phyloP scores from a whole-genome alignment of 2,888 invertebrate genomes.

The Pegoplata infirma region DNA sequence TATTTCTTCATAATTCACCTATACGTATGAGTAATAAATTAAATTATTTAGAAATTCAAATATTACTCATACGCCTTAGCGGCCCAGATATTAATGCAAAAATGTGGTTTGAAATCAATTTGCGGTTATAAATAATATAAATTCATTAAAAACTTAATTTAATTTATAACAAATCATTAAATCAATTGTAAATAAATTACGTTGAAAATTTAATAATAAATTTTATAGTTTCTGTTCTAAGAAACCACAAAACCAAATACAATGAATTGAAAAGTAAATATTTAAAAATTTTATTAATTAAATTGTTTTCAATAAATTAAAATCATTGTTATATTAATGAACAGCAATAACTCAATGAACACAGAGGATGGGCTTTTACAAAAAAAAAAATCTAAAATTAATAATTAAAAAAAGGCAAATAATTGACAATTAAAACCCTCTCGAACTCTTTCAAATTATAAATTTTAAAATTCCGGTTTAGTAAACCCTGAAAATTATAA shows the following conservation, averaged over 20 bases:
- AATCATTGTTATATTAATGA: no score
- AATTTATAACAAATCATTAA: not conserved
- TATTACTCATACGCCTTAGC: slow-evolving; percentile 24
- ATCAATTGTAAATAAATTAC: slow-evolving; percentile 10
- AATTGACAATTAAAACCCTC: no score
- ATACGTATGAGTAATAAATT: slow-evolving; percentile 19
- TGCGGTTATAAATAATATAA: slow-evolving; percentile 11
- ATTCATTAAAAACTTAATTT: slow-evolving; percentile 5
- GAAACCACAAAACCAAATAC: not conserved
- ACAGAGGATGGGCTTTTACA: no score
- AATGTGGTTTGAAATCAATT: not conserved
- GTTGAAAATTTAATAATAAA: not conserved
- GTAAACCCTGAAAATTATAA: no score
- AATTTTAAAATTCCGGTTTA: no score
- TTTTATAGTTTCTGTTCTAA: not conserved
- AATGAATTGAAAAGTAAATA: not conserved
- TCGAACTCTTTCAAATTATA: no score
- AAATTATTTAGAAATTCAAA: no score
- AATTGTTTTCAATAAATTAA: not conserved
- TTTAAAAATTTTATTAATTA: not conserved
- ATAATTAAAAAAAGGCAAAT: no score
- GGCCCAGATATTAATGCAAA: not conserved
- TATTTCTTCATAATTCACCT: no score
- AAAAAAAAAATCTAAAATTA: no score
- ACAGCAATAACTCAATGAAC: no score